Percentiles rank a stretch among this genome's conserved stretches.
These are phyloP conservation scores for Drosophila helvetica DNA, from an alignment of 2,888 invertebrate species.

Conservation along the genomic window DNA sequence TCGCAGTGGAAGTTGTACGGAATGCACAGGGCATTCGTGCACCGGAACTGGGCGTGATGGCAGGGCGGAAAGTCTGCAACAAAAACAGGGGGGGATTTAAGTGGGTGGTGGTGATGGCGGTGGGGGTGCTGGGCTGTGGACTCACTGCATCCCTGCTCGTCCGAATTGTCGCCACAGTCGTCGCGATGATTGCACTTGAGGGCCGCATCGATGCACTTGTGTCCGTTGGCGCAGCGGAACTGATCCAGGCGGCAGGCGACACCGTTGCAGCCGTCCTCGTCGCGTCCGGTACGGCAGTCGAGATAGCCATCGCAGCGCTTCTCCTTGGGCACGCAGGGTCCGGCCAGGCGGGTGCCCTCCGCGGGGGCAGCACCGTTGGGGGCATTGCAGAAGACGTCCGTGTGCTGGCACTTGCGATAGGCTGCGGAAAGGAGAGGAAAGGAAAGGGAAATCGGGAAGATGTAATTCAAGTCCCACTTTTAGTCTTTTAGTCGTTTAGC, in stretches of 20 bases:
- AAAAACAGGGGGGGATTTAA: background rate
- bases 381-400: conserved; percentile 94
- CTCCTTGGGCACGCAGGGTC: conserved; percentile 93
- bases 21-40: conserved; percentile 96
- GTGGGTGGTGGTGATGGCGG: no score
- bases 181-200: conserved; percentile 94
- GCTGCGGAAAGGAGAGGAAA: conserved; percentile 85
- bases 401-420: conserved; percentile 93
- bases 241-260: conserved; percentile 91
- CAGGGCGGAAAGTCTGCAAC: conserved; percentile 93
- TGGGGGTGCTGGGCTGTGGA: conserved; percentile 58
- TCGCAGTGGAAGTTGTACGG: conserved; percentile 92
- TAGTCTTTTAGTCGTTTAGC: conserved; percentile 7
- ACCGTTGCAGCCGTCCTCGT: conserved; percentile 91
- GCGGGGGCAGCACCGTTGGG: conserved; percentile 86
- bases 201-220: conserved; percentile 90
- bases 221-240: conserved; percentile 92
- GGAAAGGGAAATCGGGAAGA: background rate
- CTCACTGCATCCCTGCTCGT: conserved; percentile 95
- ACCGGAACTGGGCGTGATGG: conserved; percentile 95
- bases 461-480: background rate
- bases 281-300: conserved; percentile 93
- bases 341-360: conserved; percentile 85
- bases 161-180: conserved; percentile 95
- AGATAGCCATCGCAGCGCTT: conserved; percentile 95